Conservation (phyloP, 1,140 invertebrate genomes). For the Heliconius eleuchia region DNA sequence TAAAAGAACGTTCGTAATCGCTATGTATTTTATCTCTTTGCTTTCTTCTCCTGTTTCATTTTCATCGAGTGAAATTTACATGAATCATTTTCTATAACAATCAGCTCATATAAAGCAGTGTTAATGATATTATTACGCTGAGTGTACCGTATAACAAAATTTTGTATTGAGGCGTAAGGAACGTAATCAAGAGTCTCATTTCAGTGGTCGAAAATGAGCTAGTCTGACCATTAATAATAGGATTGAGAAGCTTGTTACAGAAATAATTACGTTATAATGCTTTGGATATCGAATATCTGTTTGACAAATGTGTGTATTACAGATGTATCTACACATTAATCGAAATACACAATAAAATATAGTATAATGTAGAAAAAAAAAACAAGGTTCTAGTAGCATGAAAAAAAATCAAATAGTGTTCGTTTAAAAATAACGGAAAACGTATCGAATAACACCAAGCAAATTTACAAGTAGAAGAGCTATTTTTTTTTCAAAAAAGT, state of each 20-base stretch:
- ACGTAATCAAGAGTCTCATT: slow-evolving; percentile 39
- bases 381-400: neutral
- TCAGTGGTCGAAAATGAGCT: slow-evolving; percentile 39
- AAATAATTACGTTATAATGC: slow-evolving; percentile 31
- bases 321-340: neutral
- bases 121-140: slow-evolving; percentile 37
- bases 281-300: neutral
- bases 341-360: neutral
- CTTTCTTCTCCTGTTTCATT: slow-evolving; percentile 17
- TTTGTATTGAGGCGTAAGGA: slow-evolving; percentile 42
- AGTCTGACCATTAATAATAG: slow-evolving; percentile 38
- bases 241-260: slow-evolving; percentile 29
- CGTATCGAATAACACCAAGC: slow-evolving; percentile 46
- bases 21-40: slow-evolving; percentile 41
- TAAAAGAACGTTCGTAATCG: slow-evolving; percentile 46
- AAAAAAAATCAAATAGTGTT: too few species aligned
- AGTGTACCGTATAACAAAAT: slow-evolving; percentile 44
- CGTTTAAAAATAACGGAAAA: neutral
- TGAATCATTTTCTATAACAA: slow-evolving; percentile 9
- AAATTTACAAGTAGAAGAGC: slow-evolving; percentile 50
- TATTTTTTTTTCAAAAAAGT: slow-evolving; percentile 59
- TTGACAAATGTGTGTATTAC: neutral
- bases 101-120: slow-evolving; percentile 37
- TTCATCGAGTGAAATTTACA: slow-evolving; percentile 15
- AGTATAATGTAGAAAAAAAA: neutral